phyloP scores from a whole-genome alignment of 2,888 invertebrate species.

The Adelphocoris suturalis region DNA sequence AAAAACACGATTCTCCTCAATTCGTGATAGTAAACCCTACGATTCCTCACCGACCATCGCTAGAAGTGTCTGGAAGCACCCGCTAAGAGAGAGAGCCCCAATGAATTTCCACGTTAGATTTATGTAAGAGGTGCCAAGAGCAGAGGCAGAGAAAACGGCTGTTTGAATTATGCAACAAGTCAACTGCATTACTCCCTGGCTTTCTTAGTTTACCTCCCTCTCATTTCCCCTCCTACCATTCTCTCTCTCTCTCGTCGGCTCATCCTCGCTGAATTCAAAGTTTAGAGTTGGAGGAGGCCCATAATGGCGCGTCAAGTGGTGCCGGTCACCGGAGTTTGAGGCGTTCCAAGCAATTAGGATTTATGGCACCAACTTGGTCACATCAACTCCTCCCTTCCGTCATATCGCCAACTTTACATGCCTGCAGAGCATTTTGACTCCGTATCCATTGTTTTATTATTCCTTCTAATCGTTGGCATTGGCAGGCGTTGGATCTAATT shows the following conservation, averaged over 20 bases:
- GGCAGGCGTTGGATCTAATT: too few relatives aligned
- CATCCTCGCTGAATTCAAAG: background rate
- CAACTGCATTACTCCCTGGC: slow-evolving; percentile 34
- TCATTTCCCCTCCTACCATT: background rate
- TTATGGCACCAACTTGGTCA: background rate
- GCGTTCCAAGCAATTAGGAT: background rate
- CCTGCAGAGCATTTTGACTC: too few relatives aligned
- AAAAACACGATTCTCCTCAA: too few relatives aligned
- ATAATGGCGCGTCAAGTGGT: background rate
- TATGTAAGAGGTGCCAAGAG: slow-evolving; percentile 54
- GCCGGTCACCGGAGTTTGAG: background rate
- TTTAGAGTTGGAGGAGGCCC: background rate
- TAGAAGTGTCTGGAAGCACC: background rate
- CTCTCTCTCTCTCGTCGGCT: background rate
- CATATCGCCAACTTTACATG: too few relatives aligned
- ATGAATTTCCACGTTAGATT: slow-evolving; percentile 52
- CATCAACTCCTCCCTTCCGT: background rate
- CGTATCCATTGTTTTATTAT: too few relatives aligned
- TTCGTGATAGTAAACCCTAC: background rate
- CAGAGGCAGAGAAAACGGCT: slow-evolving; percentile 10
- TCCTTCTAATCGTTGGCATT: too few relatives aligned
- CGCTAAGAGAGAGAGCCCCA: slow-evolving; percentile 1
- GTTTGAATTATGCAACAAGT: slow-evolving; percentile 63
- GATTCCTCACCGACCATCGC: background rate
- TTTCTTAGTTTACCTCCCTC: background rate